Percentiles rank a stretch among this genome's conserved stretches.
Conservation (phyloP, 1,140 invertebrate species). For the Drosophila kikkawai region DNA sequence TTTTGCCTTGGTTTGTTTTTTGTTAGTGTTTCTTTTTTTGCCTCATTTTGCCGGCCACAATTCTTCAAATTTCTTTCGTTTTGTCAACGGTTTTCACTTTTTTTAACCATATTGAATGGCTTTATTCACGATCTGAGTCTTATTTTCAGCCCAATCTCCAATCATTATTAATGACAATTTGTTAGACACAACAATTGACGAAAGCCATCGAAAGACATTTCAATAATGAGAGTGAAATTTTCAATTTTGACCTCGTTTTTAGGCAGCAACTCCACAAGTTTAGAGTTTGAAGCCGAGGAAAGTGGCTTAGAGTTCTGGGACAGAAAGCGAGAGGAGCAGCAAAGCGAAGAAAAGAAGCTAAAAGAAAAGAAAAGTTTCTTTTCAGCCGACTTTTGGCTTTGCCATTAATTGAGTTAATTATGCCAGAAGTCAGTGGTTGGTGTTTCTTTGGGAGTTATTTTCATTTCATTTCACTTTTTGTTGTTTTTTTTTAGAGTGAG, state of each 20-base stretch:
- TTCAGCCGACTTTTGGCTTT: slow-evolving; percentile 23
- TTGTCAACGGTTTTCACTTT: slow-evolving; percentile 74
- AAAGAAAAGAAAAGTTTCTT: slow-evolving; percentile 49
- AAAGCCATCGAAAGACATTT: slow-evolving; percentile 35
- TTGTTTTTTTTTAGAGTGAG: not conserved
- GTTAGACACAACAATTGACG: slow-evolving; percentile 52
- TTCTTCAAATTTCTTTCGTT: slow-evolving; percentile 74
- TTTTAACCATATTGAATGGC: slow-evolving; percentile 38
- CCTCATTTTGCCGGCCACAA: slow-evolving; percentile 40
- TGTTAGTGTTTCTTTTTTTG: slow-evolving; percentile 1
- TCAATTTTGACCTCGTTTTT: slow-evolving; percentile 39
- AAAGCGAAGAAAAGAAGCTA: slow-evolving; percentile 4
- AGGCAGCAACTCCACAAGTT: not conserved
- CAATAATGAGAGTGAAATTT: slow-evolving; percentile 69
- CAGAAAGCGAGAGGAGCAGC: slow-evolving; percentile 29
- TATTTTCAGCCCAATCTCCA: not conserved
- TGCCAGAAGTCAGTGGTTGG: slow-evolving; percentile 42
- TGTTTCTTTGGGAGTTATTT: slow-evolving; percentile 29
- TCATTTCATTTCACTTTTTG: slow-evolving; percentile 21
- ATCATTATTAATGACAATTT: slow-evolving; percentile 54
- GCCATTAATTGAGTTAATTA: slow-evolving; percentile 61
- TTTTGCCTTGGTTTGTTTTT: slow-evolving; percentile 22
- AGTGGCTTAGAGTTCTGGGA: slow-evolving; percentile 44
- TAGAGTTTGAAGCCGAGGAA: slow-evolving; percentile 21
- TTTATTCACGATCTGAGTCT: slow-evolving; percentile 21